A percentile compares a stretch with the other conserved stretches of the same genome.
Conservation (phyloP, 2,113 vertebrate species). For the Heterochromis multidens region DNA sequence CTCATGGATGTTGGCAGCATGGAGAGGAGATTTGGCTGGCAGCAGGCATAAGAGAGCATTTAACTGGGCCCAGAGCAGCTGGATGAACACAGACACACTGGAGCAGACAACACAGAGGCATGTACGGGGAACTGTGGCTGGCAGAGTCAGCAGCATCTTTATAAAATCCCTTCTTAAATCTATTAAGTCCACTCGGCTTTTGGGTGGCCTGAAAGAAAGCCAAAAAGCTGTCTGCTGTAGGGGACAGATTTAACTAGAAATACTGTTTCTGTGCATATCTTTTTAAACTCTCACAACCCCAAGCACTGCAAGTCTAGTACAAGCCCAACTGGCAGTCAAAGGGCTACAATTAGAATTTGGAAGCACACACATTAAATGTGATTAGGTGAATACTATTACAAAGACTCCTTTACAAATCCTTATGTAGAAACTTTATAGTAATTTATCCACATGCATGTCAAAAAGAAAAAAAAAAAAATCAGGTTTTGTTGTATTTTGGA, state of each 20-base stretch:
- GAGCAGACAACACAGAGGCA: constrained; percentile 13
- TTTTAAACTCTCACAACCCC: not conserved
- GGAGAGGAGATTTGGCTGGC: constrained; percentile 33
- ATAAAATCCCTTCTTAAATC: constrained; percentile 22
- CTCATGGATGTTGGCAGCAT: constrained; percentile 42
- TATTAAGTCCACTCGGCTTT: not conserved
- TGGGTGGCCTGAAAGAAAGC: constrained; percentile 19
- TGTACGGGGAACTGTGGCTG: constrained; percentile 20
- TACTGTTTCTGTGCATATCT: not conserved
- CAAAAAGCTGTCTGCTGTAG: not conserved
- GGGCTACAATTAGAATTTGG: not conserved
- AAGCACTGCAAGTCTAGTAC: not conserved
- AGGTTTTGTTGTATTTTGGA: not conserved
- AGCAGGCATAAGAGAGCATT: constrained; percentile 22
- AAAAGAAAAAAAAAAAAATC: not conserved
- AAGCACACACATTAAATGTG: not conserved
- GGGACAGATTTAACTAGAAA: not conserved
- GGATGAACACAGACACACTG: constrained; percentile 15
- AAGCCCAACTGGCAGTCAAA: not conserved
- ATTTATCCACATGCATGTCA: not conserved
- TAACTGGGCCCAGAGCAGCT: constrained; percentile 40
- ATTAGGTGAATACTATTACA: not conserved
- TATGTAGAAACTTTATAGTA: not conserved
- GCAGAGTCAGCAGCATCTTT: constrained; percentile 16
- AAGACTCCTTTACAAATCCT: not conserved